Percentiles rank a stretch among this genome's conserved stretches.
Evolutionary conservation across 2,113 vertebrate species (phyloP).

Genomic region (Syrrhaptes paradoxus): DNA sequence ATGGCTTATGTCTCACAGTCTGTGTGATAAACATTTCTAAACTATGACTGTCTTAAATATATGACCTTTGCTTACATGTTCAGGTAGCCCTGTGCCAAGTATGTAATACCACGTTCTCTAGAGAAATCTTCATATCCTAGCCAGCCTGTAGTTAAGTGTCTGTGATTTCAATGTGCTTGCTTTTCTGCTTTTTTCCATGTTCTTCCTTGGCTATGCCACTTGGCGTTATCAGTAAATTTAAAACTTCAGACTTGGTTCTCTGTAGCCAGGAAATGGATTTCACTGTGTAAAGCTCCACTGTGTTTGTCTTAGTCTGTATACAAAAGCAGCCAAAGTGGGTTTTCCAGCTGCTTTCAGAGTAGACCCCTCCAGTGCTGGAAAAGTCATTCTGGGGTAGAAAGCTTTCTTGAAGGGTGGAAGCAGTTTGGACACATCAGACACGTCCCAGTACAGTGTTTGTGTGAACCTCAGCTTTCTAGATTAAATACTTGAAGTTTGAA

Average conservation of each 20-base stretch:
- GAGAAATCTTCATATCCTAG: background rate
- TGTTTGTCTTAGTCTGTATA: background rate
- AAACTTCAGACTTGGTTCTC: background rate
- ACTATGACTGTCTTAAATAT: background rate
- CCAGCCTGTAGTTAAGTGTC: background rate
- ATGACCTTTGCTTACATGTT: background rate
- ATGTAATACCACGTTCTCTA: background rate
- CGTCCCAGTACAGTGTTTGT: fast-evolving
- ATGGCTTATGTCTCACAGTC: background rate
- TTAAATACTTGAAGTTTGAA: background rate
- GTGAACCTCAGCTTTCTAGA: background rate
- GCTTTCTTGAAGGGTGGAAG: background rate
- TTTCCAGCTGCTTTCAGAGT: background rate
- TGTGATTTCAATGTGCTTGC: background rate
- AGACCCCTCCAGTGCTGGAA: background rate
- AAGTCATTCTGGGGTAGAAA: background rate
- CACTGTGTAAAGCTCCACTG: background rate
- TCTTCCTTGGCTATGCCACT: background rate
- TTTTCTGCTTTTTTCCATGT: background rate
- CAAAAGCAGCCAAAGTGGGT: background rate
- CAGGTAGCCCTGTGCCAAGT: background rate
- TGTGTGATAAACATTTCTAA: background rate
- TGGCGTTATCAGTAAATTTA: background rate
- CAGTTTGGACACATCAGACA: background rate
- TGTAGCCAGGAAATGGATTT: background rate